phyloP scores from a whole-genome alignment of 2,888 invertebrate species.

The Eurytoma adleriae region DNA sequence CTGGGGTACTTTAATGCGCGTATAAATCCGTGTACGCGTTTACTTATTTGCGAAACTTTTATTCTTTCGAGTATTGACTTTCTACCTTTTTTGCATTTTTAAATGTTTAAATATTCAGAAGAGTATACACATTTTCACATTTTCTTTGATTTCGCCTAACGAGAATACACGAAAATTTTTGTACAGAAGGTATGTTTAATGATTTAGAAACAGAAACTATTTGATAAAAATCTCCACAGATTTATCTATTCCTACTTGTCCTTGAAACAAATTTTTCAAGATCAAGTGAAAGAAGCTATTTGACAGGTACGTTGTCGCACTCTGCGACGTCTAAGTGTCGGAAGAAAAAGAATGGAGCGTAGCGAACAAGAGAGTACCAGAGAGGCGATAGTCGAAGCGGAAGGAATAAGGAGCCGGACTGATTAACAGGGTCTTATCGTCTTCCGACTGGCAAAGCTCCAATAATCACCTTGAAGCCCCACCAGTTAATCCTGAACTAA shows the following conservation, averaged over 20 bases:
- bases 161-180: no score
- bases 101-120: no score
- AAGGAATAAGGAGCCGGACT: constrained; percentile 60
- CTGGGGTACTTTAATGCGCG: constrained; percentile 10
- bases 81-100: no score
- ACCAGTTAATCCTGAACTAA: constrained; percentile 72
- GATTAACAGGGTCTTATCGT: constrained; percentile 73
- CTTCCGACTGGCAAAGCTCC: constrained; percentile 72
- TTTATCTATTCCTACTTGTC: no score
- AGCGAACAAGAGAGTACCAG: not conserved
- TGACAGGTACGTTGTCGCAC: no score
- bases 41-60: no score
- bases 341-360: not conserved
- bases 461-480: constrained; percentile 72
- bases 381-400: not conserved
- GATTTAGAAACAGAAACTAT: no score
- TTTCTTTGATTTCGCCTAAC: constrained; percentile 37
- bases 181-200: no score
- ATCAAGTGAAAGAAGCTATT: not conserved
- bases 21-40: not conserved
- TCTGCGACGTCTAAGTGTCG: not conserved
- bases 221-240: no score
- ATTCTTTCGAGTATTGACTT: no score
- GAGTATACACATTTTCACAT: no score
- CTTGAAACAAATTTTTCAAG: not conserved